Evolutionary conservation across 2,888 invertebrate species (phyloP).

Genomic region (Pemphredon lugubris): DNA sequence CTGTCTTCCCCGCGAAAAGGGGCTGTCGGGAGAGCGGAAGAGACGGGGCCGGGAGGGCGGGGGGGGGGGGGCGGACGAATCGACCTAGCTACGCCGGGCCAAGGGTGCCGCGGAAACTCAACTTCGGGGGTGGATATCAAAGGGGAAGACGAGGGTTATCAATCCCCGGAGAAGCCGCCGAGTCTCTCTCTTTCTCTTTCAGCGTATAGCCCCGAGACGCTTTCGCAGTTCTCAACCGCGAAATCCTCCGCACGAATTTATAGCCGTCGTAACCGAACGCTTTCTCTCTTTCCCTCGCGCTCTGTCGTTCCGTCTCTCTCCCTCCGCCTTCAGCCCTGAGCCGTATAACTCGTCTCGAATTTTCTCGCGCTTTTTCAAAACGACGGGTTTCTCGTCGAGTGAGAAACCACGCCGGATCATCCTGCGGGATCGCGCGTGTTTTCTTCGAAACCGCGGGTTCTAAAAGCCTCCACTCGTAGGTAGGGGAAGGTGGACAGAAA

Average conservation of each 20-base stretch:
- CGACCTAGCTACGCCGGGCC: background rate
- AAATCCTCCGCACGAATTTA: constrained; percentile 78
- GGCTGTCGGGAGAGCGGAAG: constrained; percentile 50
- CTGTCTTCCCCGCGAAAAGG: constrained; percentile 69
- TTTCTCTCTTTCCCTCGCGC: too few species aligned
- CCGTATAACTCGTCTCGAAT: constrained; percentile 30
- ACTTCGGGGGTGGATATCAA: constrained; percentile 76
- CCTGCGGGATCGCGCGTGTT: too few species aligned
- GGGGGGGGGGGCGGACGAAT: constrained; percentile 21
- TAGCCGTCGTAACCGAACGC: constrained; percentile 69
- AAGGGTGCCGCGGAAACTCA: constrained; percentile 40
- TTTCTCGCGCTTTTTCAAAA: constrained; percentile 37
- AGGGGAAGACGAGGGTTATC: constrained; percentile 79
- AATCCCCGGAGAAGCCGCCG: constrained; percentile 73
- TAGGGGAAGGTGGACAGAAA: too few species aligned
- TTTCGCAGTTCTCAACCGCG: constrained; percentile 79
- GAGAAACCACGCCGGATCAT: constrained; percentile 48
- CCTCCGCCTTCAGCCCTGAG: constrained; percentile 18
- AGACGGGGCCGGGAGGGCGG: constrained; percentile 27
- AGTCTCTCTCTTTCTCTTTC: constrained; percentile 41
- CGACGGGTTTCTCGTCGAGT: constrained; percentile 28
- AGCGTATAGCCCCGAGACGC: constrained; percentile 48
- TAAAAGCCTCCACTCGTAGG: too few species aligned
- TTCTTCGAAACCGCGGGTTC: too few species aligned
- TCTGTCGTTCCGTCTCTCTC: too few species aligned